Percentiles rank a stretch among this genome's conserved stretches.
Evolutionary conservation across 2,797 vertebrate genomes (phyloP).

Genomic region (Notolabrus celidotus): DNA sequence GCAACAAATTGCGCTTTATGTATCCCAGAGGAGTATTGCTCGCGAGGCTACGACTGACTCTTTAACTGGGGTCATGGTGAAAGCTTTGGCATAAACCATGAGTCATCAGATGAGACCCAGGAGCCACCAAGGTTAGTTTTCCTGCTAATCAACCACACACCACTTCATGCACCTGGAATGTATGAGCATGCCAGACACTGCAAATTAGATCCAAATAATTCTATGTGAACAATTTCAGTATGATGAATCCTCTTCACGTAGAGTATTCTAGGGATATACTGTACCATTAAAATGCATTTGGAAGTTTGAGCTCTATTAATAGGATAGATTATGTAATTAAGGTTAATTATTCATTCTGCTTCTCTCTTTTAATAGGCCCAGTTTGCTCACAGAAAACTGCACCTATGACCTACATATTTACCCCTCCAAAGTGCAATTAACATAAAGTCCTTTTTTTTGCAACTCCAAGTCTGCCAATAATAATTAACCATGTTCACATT

Average conservation of each 20-base stretch:
- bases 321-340: slow-evolving; percentile 1
- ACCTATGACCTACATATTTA: slow-evolving; percentile 73
- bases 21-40: slow-evolving; percentile 62
- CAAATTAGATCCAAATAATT: neutral
- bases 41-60: slow-evolving; percentile 63
- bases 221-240: too few relatives aligned
- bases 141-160: slow-evolving; percentile 48
- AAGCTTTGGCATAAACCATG: slow-evolving; percentile 65
- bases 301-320: neutral
- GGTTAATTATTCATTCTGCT: slow-evolving; percentile 40
- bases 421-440: slow-evolving; percentile 70
- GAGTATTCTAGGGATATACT: too few relatives aligned
- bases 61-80: slow-evolving; percentile 68
- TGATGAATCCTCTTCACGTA: too few relatives aligned
- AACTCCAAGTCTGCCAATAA: slow-evolving; percentile 66
- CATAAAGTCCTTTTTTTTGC: slow-evolving; percentile 56
- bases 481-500: slow-evolving; percentile 67
- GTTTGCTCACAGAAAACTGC: slow-evolving; percentile 51
- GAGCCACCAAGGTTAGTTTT: slow-evolving; percentile 33
- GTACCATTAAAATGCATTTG: slow-evolving; percentile 1
- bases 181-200: slow-evolving; percentile 1
- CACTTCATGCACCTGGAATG: slow-evolving; percentile 26
- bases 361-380: slow-evolving; percentile 21
- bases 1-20: slow-evolving; percentile 73
- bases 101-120: slow-evolving; percentile 60